Evolutionary conservation across 1,140 invertebrate genomes (phyloP).

Genomic region (Heterodera schachtii): DNA sequence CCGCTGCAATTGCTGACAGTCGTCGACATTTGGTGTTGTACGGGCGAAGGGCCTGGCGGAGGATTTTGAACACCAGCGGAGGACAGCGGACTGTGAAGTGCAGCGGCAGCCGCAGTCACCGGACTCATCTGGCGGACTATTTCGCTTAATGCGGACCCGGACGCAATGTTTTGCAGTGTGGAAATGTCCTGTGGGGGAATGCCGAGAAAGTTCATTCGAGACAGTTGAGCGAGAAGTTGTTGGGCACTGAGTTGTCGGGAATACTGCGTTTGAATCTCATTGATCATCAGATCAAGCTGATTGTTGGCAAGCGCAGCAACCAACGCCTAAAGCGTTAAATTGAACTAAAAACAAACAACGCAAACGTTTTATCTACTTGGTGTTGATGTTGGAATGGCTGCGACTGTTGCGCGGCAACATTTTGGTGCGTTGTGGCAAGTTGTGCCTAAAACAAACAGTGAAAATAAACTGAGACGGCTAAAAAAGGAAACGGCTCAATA

Average conservation of each 20-base stretch:
- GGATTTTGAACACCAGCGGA: conserved; percentile 2
- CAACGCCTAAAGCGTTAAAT: not conserved
- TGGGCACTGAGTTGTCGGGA: conserved; percentile 26
- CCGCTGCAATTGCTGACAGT: not conserved
- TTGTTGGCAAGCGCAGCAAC: conserved; percentile 6
- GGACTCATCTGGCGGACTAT: conserved; percentile 28
- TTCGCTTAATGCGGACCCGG: conserved; percentile 20
- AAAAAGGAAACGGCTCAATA: too few species aligned
- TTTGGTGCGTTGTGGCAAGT: conserved; percentile 21
- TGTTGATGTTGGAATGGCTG: not conserved
- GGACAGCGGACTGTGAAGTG: conserved; percentile 23
- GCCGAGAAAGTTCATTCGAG: conserved; percentile 16
- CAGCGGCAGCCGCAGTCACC: conserved; percentile 21
- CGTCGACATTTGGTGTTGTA: conserved; percentile 6
- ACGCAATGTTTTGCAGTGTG: conserved; percentile 22
- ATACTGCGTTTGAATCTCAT: conserved; percentile 30
- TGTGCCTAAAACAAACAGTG: conserved; percentile 12
- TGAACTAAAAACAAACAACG: too few species aligned
- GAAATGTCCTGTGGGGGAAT: conserved; percentile 22
- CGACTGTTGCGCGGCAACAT: conserved; percentile 12
- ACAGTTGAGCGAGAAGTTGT: conserved; percentile 9
- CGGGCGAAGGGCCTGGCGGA: conserved; percentile 24
- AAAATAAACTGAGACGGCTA: too few species aligned
- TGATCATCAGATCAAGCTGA: conserved; percentile 28
- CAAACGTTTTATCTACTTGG: not conserved